Percentiles rank a stretch among this genome's conserved stretches.
Conservation (phyloP, 2,113 vertebrate genomes). For the Theristicus caerulescens region DNA sequence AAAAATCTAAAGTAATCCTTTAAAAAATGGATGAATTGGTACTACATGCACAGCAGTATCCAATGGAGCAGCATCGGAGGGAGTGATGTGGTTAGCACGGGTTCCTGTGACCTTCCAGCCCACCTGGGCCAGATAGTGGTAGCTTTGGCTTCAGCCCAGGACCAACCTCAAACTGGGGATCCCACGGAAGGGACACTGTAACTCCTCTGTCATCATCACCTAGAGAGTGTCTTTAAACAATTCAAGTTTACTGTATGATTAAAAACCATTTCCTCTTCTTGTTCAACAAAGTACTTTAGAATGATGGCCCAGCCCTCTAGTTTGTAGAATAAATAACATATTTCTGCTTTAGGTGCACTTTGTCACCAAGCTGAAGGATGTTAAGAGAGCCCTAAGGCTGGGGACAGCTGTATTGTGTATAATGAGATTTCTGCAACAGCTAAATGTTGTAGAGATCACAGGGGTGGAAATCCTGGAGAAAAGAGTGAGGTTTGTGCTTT, state of each 20-base stretch:
- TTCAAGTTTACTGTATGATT: background rate
- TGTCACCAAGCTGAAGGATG: background rate
- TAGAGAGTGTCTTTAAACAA: background rate
- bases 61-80: background rate
- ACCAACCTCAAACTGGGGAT: background rate
- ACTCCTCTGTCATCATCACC: background rate
- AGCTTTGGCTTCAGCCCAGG: background rate
- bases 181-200: background rate
- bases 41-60: no score
- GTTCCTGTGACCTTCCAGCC: background rate
- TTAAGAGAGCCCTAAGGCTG: background rate
- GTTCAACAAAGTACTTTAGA: background rate
- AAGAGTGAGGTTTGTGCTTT: background rate
- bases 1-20: fast-evolving
- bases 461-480: background rate
- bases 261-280: background rate
- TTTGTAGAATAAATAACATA: background rate
- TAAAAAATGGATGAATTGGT: background rate
- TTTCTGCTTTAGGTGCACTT: background rate
- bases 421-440: background rate
- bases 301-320: background rate
- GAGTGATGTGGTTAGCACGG: background rate
- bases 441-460: background rate
- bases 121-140: background rate
- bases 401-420: background rate